Conservation (phyloP, 2,888 invertebrate species). For the Standfussiana lucernea region DNA sequence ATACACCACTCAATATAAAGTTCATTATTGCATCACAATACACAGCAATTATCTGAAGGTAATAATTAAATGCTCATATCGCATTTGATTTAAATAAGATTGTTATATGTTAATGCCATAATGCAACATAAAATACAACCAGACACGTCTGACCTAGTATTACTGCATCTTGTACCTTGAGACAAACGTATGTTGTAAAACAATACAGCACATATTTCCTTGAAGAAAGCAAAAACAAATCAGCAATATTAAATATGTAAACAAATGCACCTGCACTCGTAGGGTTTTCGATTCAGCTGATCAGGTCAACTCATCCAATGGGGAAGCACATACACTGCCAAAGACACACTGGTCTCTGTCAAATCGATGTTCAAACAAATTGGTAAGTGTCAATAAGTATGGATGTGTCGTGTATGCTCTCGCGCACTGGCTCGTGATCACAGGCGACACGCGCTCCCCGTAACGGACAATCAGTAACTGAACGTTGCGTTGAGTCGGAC, state of each 20-base stretch:
- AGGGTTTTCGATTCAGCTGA: slow-evolving; percentile 77
- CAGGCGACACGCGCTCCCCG: slow-evolving; percentile 84
- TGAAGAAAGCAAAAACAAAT: slow-evolving; percentile 70
- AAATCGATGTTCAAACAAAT: slow-evolving; percentile 73
- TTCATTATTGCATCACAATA: slow-evolving; percentile 51
- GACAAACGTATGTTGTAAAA: slow-evolving; percentile 51
- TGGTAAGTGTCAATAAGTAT: slow-evolving; percentile 74
- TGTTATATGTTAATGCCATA: slow-evolving; percentile 12
- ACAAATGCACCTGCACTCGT: slow-evolving; percentile 87
- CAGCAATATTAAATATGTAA: slow-evolving; percentile 76
- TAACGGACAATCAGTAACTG: slow-evolving; percentile 87
- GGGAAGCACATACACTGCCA: slow-evolving; percentile 80
- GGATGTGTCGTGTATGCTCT: slow-evolving; percentile 82
- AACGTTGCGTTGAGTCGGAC: slow-evolving; percentile 83
- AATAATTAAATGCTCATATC: slow-evolving; percentile 31
- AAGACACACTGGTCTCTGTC: slow-evolving; percentile 78
- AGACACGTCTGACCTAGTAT: slow-evolving; percentile 57
- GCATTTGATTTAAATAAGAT: slow-evolving; percentile 45
- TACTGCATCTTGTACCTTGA: slow-evolving; percentile 57
- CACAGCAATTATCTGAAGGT: slow-evolving; percentile 48
- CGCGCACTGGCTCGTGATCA: slow-evolving; percentile 81
- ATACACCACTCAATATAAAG: slow-evolving; percentile 32
- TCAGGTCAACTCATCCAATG: slow-evolving; percentile 79
- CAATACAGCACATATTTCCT: slow-evolving; percentile 48
- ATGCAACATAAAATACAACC: slow-evolving; percentile 33